Evolutionary conservation across 2,113 vertebrate genomes (phyloP).

Genomic region (Malaclemys terrapin): DNA sequence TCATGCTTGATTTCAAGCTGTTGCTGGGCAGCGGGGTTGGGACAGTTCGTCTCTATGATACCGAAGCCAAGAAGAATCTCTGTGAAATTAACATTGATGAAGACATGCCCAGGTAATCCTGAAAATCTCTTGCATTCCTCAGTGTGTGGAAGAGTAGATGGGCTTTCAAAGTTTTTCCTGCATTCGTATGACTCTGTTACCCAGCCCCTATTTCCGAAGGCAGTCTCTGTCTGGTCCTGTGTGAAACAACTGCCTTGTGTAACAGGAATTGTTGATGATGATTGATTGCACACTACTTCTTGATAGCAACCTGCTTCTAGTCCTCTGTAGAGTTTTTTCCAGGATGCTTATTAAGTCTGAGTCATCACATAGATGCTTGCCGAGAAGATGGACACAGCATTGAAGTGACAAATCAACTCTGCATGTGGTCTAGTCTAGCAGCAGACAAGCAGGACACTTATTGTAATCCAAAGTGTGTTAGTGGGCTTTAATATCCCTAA

Average conservation of each 20-base stretch:
- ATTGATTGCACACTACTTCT: not conserved
- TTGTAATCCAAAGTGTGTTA: not conserved
- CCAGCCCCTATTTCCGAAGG: not conserved
- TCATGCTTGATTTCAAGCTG: slow-evolving; percentile 80
- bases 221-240: not conserved
- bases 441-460: not conserved
- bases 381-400: not conserved
- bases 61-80: slow-evolving; percentile 97
- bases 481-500: not conserved
- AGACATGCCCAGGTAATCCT: slow-evolving; percentile 89
- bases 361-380: not conserved
- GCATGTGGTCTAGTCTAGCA: not conserved
- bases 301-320: not conserved
- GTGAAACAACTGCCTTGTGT: not conserved
- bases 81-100: slow-evolving; percentile 95
- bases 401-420: not conserved
- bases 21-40: slow-evolving; percentile 94
- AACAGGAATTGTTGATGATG: not conserved
- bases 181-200: not conserved
- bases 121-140: not conserved
- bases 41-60: slow-evolving; percentile 95
- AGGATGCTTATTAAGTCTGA: not conserved
- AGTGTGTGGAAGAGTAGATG: not conserved
- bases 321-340: not conserved
- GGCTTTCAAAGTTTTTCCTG: not conserved